Evolutionary conservation across 2,888 invertebrate genomes (phyloP), one percentile per base, ranked within the genome.

Genomic region (Ceraclea dissimilis): DNA sequence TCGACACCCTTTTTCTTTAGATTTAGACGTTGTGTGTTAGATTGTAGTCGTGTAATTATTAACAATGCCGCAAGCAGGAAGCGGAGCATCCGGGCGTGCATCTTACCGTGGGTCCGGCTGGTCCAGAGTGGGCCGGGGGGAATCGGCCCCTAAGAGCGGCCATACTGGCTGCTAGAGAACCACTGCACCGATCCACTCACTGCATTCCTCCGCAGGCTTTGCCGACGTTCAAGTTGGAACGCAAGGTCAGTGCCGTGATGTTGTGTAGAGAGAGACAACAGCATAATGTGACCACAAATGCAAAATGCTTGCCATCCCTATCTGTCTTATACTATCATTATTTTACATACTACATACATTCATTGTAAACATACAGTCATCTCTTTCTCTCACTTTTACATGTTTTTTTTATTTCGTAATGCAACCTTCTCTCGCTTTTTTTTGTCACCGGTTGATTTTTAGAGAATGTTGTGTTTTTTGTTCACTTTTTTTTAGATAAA

Each of bases 151-250:
- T 81, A 68, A 74, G 69, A 65, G 75, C 71, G 64, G 68, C 66
- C 71, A 73, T 62, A 71, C 71, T 72, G 71, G 78, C 71, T 66
- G 63, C 61, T 11, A 75, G 81, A 63, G 75, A 82, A 63, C 80
- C 84, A 31, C 71, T 87, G 51, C 87, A 86, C 69, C 77, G 86
- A 63, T 90, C 90, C 55, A 88, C 87, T 61, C 90, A 90, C 70
- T 90, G 90, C 71, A 86, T 90, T 65, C 83, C 84, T 16, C 81
- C 80, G n/a, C 81, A 80, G 66, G 39, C 39, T 8, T 80, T 71
- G 26, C 54, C 62, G 22, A 48, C 60, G 1, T 68, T 69, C 49
- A 73, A 78, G 63, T 76, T 76, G 22, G 73, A 76, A 0, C 61
- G 75, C 51, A 76, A 76, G 73, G 76, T 73, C 21, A 49, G 49